Evolutionary conservation across 2,888 invertebrate genomes (phyloP), one percentile per base, ranked within the genome.

Genomic region (Brachyptera putata): DNA sequence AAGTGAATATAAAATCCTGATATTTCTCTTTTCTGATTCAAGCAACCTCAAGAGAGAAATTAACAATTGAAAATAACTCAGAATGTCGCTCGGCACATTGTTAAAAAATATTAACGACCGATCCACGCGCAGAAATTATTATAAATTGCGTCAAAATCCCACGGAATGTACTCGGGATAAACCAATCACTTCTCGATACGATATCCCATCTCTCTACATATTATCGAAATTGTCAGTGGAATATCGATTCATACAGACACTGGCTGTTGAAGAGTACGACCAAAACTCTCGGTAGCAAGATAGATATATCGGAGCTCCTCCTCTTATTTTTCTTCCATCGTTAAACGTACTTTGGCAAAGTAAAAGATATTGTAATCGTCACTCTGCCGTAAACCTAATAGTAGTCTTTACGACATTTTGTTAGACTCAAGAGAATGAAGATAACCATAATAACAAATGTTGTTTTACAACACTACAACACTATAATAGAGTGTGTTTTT

Each of bases 101-200:
- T n/a, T n/a, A n/a, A n/a, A n/a, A n/a, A n/a, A n/a, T n/a, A n/a
- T n/a, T n/a, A n/a, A n/a, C n/a, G n/a, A n/a, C n/a, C n/a, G 30
- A 30, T 11, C 30, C 30, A 11, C 7, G 11, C 11, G 30, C 21
- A 30, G 53, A 53, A 53, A 53, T 53, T 34, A 34, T 53, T 36
- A 53, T 53, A 53, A 53, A 53, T 53, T 53, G 11, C 22, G 34
- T 53, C 1, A 53, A 30, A 18, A 21, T 36, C 53, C 3, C 36
- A 16, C n/a, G n/a, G n/a, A 21, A 2, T 53, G 34, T 30, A 53
- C 34, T 16, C n/a, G 53, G 22, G 36, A 36, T 53, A 53, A 53
- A 21, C 53, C 53, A 53, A 53, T 53, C 53, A 53, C 53, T 53
- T 53, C 21, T 22, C 53, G 34, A 53, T 53, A 53, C 34, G 53